Evolutionary conservation across 1,140 invertebrate genomes (phyloP), one percentile per base, ranked within the genome.

Genomic region (Streblospio benedicti): DNA sequence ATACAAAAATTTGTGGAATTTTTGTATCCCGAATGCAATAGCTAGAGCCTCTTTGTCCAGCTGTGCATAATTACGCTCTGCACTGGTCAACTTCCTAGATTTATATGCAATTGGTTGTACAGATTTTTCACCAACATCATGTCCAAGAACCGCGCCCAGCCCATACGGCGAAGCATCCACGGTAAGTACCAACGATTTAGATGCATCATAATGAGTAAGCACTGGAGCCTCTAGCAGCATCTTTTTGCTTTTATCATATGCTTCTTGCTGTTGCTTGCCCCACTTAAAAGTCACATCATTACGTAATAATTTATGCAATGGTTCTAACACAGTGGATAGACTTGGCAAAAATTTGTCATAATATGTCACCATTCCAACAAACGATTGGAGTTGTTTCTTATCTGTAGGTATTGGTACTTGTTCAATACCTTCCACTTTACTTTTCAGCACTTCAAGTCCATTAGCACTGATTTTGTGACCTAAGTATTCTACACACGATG

Each of bases 1-100:
- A 18, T 6, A 47, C 9, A n/a, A 2, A 47, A 27, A 47, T 47
- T 47, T 14, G n/a, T 47, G 16, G 45, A 47, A 16, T 47, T 47
- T n/a, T 52, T 71, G 52, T 12, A 80, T 63, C 5, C 64, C 74
- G 65, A 67, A 81, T 4, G 78, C 68, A 27, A 82, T 73, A 0
- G 75, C 77, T 18, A 81, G 59, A 0, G 74, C 77, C 66, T 84
- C 79, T 54, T 76, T 79, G 51, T 81, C 76, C 14, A 82, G 77
- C 62, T 82, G 65, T 14, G 76, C 1, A 38, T 83, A 84, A 9
- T 79, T 78, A 62, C 67, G 64, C 67, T 84, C 79, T 32, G 79
- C 66, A 31, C 57, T 43, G 12, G 67, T 68, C 14, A 83, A 56
- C 2, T 67, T 71, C 59, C 78, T 51, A 0, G 76, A 81, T 12